Evolutionary conservation across 2,797 vertebrate species (phyloP).

Genomic region (Sebastes diaconus): DNA sequence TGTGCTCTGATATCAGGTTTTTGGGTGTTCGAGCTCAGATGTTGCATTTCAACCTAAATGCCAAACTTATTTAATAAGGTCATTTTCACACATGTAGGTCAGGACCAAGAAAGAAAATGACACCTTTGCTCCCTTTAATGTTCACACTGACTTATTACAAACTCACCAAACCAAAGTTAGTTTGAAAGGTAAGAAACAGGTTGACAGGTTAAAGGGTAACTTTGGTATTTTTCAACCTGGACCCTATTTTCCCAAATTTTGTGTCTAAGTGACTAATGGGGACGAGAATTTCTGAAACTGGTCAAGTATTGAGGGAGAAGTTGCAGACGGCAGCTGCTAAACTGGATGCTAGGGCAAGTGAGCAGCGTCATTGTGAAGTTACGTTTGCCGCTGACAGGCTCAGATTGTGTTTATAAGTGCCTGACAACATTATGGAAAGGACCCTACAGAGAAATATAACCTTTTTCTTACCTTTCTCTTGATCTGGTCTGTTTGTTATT

Average conservation of each 20-base stretch:
- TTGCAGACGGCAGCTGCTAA: no score
- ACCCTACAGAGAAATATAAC: no score
- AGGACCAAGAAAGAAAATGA: not conserved
- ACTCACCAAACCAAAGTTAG: not conserved
- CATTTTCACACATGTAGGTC: not conserved
- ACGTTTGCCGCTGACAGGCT: no score
- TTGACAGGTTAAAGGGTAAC: not conserved
- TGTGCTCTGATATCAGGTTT: not conserved
- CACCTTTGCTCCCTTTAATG: not conserved
- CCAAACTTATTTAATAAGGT: not conserved
- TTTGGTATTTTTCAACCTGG: not conserved
- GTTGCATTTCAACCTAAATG: not conserved
- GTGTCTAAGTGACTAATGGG: not conserved
- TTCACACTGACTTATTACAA: not conserved
- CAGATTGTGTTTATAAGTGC: no score
- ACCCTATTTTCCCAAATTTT: not conserved
- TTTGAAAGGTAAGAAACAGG: accelerated
- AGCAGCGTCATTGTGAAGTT: no score
- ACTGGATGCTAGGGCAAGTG: no score
- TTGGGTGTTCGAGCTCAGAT: not conserved
- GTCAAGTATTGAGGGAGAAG: no score
- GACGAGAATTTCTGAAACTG: not conserved
- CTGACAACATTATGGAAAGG: no score
- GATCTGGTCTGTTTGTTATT: no score
- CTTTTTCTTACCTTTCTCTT: no score